A percentile compares a stretch with the other conserved stretches of the same genome.
These are phyloP conservation scores for Caenorhabditis becei DNA, from an alignment of 2,888 invertebrate species.

Conservation along the genomic window DNA sequence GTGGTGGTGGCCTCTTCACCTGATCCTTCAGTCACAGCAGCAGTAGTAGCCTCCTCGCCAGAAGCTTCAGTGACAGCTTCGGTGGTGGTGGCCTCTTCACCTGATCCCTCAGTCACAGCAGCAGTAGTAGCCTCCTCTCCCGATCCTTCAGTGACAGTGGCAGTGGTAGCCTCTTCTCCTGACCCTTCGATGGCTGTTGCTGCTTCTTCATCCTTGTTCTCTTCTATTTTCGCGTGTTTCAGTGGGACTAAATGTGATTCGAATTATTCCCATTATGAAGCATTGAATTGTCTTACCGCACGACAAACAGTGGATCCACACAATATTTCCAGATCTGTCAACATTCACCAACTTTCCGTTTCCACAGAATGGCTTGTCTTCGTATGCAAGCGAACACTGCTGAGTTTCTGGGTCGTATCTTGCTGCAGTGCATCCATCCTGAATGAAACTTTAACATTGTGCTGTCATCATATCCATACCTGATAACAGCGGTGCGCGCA, in stretches of 20 bases:
- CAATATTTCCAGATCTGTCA: conserved; percentile 52
- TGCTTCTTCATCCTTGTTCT: conserved; percentile 50
- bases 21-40: conserved; percentile 25
- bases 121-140: conserved; percentile 50
- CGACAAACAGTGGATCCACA: conserved; percentile 76
- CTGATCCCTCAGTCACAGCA: conserved; percentile 30
- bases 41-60: conserved; percentile 30
- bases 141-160: conserved; percentile 33
- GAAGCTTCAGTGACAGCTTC: conserved; percentile 16
- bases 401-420: conserved; percentile 65
- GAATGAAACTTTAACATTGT: conserved; percentile 6
- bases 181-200: conserved; percentile 35
- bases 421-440: conserved; percentile 78
- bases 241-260: conserved; percentile 60
- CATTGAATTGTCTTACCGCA: conserved; percentile 65
- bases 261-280: neutral
- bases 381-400: conserved; percentile 73
- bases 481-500: conserved; percentile 76
- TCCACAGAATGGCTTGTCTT: conserved; percentile 72
- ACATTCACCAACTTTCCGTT: conserved; percentile 61
- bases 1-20: conserved; percentile 27
- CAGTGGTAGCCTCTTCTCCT: conserved; percentile 36
- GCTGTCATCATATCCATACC: conserved; percentile 24
- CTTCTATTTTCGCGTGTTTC: conserved; percentile 39
- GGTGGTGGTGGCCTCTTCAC: conserved; percentile 44